Evolutionary conservation across 2,888 invertebrate genomes (phyloP).

Genomic region (Leptinotarsa rubiginosa): DNA sequence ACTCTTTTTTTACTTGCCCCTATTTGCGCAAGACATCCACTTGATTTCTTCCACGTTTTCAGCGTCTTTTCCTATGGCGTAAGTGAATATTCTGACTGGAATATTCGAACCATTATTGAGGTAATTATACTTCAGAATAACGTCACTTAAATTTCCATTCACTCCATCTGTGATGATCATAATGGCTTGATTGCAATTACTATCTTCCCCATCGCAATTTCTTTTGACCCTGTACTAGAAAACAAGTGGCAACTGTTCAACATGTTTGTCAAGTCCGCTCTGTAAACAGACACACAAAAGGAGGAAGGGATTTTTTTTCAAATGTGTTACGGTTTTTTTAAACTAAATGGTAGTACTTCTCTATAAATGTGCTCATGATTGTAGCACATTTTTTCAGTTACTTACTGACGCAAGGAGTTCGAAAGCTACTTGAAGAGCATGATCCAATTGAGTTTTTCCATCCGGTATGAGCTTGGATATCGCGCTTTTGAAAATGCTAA

Average conservation of each 20-base stretch:
- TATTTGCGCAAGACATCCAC: slow-evolving; percentile 95
- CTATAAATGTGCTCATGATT: neutral
- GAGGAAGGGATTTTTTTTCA: too few relatives aligned
- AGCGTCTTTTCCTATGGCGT: slow-evolving; percentile 93
- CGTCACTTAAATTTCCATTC: slow-evolving; percentile 86
- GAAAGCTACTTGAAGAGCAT: slow-evolving; percentile 88
- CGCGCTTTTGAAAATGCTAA: slow-evolving; percentile 78
- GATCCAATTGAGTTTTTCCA: slow-evolving; percentile 86
- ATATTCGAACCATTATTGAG: slow-evolving; percentile 77
- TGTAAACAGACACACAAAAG: too few relatives aligned
- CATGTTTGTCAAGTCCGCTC: too few relatives aligned
- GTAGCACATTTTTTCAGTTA: slow-evolving; percentile 28
- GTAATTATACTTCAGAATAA: slow-evolving; percentile 84
- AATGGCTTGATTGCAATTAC: slow-evolving; percentile 91
- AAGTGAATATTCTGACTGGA: slow-evolving; percentile 94
- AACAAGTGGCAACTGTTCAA: neutral
- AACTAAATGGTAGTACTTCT: too few relatives aligned
- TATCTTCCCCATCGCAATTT: slow-evolving; percentile 68
- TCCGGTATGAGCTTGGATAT: slow-evolving; percentile 77
- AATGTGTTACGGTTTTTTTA: too few relatives aligned
- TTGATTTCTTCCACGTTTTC: slow-evolving; percentile 89
- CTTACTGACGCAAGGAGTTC: slow-evolving; percentile 79
- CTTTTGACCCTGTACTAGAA: slow-evolving; percentile 64
- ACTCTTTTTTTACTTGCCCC: slow-evolving; percentile 69
- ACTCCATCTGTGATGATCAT: slow-evolving; percentile 98